Conservation (phyloP, 2,113 vertebrate genomes). For the Sylvilagus bachmani region DNA sequence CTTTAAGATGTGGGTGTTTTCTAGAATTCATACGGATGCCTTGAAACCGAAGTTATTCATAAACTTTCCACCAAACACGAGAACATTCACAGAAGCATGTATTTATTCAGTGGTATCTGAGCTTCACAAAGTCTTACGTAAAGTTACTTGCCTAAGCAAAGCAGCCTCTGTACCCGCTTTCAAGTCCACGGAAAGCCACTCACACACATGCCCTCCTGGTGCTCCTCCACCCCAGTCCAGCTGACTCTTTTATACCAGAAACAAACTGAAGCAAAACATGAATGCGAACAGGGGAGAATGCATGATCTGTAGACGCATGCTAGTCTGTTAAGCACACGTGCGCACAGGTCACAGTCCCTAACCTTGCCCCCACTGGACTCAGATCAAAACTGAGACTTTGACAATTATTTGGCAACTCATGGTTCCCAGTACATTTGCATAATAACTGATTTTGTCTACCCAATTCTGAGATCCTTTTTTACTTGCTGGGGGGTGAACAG, state of each 20-base stretch:
- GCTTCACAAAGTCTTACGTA: not conserved
- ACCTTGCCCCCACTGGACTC: not conserved
- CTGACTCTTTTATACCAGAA: not conserved
- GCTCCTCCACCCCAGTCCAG: not conserved
- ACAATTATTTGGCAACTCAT: conserved; percentile 17
- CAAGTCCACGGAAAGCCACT: not conserved
- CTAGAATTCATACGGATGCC: not conserved
- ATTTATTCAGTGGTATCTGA: not conserved
- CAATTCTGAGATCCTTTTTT: not conserved
- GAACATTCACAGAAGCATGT: not conserved
- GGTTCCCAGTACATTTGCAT: not conserved
- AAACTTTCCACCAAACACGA: not conserved
- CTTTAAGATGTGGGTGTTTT: not conserved
- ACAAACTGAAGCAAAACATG: not conserved
- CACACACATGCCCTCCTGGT: not conserved
- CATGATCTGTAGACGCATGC: not conserved
- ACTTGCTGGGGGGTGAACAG: not conserved
- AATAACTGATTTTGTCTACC: not conserved
- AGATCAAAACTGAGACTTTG: not conserved
- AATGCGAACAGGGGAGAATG: not conserved
- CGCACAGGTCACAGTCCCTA: not conserved
- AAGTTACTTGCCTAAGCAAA: not conserved
- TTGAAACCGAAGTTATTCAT: not conserved
- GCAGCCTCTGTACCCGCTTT: too few species aligned
- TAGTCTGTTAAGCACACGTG: not conserved